Conservation (phyloP, 2,888 invertebrate genomes). For the Fragum sueziense region DNA sequence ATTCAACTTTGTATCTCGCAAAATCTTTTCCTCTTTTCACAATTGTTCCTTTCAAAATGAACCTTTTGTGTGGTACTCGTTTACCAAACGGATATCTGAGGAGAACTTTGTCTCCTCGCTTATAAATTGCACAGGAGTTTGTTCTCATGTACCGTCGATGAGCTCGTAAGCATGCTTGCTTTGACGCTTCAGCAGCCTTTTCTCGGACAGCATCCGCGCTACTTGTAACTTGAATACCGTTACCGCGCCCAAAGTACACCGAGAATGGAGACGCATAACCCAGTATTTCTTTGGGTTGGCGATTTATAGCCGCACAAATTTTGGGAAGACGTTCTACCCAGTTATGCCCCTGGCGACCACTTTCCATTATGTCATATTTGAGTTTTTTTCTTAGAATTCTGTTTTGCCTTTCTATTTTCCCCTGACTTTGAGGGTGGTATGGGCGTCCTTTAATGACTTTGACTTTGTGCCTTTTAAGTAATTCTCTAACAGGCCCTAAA, state of each 20-base stretch:
- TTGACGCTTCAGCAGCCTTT: conserved; percentile 9
- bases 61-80: neutral
- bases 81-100: neutral
- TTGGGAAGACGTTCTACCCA: neutral
- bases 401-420: conserved; percentile 29
- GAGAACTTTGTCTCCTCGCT: neutral
- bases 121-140: conserved; percentile 9
- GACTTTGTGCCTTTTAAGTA: neutral
- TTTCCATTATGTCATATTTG: neutral
- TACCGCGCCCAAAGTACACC: conserved; percentile 19
- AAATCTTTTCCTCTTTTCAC: conserved; percentile 1
- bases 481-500: neutral
- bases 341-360: neutral
- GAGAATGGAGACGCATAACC: conserved; percentile 14
- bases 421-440: conserved; percentile 34
- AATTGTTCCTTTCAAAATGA: neutral
- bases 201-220: conserved; percentile 24
- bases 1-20: neutral
- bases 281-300: conserved; percentile 30
- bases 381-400: conserved; percentile 14
- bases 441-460: conserved; percentile 25
- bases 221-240: neutral
- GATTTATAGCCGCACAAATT: neutral
- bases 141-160: neutral
- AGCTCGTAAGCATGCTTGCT: neutral